phyloP scores from a whole-genome alignment of 2,888 invertebrate genomes.

The Pachliopta kotzebuea region DNA sequence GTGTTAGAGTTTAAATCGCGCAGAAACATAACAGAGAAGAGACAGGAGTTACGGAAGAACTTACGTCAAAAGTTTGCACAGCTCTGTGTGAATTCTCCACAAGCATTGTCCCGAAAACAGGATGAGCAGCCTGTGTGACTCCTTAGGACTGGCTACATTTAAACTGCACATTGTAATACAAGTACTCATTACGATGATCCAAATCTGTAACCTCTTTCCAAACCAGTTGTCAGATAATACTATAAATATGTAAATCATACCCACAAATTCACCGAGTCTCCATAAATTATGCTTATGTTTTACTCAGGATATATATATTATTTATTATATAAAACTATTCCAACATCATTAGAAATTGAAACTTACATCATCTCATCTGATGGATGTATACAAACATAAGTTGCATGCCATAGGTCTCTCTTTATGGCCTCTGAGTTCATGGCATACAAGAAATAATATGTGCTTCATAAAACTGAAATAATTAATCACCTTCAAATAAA shows the following conservation, averaged over 20 bases:
- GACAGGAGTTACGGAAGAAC: constrained; percentile 90
- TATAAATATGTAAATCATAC: constrained; percentile 27
- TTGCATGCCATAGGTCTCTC: too few species aligned
- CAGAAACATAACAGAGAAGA: constrained; percentile 88
- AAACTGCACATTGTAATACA: constrained; percentile 39
- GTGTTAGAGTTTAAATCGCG: constrained; percentile 92
- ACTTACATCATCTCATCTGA: background rate
- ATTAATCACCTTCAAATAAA: constrained; percentile 20
- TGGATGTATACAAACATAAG: too few species aligned
- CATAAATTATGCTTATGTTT: background rate
- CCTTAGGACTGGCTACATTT: constrained; percentile 36
- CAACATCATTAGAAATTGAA: constrained; percentile 18
- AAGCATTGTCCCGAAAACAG: constrained; percentile 40
- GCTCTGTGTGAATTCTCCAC: constrained; percentile 83
- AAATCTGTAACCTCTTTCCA: constrained; percentile 29
- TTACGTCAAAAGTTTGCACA: constrained; percentile 91
- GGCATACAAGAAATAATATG: constrained; percentile 12
- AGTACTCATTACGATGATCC: constrained; percentile 31
- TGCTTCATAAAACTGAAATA: background rate
- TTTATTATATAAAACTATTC: constrained; percentile 16
- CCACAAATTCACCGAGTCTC: constrained; percentile 16
- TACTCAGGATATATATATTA: too few species aligned
- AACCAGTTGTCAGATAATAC: constrained; percentile 29
- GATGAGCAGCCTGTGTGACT: constrained; percentile 51
- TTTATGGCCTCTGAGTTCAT: background rate